Base-by-base conservation (phyloP, 2,888 invertebrate species). In the Tenthredo notha region DNA sequence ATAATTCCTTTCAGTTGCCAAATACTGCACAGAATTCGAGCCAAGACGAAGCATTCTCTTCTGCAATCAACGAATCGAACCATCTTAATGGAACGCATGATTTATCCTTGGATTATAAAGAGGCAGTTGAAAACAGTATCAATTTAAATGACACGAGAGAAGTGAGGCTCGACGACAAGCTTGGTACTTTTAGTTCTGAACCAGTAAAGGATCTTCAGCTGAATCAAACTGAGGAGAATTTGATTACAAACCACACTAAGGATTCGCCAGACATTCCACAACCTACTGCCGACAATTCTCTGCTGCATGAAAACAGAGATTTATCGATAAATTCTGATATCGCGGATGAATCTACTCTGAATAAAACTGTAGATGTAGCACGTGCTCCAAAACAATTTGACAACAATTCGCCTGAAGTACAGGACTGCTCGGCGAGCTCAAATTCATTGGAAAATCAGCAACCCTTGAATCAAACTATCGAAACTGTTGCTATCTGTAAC, bases 21-120 rank as follows among this genome's bases (percentile, higher is more conserved):
- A 6, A 84, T 61, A 77, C n/a, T 50, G 18, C 15, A n/a, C 67
- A 78, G 10, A 90, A 92, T 65, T 84, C 90, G 25, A 90, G 91
- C 77, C 90, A 87, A 40, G 90, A 92, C 85, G 90, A 91, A 58
- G 91, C 90, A 0, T 92, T 91, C 84, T 72, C 88, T 1, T 92
- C 92, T 6, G 92, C 92, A 3, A 88, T 85, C 29, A 91, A 91
- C 43, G 87, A 88, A 6, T 47, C 82, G 6, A 29, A 37, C 10
- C 29, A n/a, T 2, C 75, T 90, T 54, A 25, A 87, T 1, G 86
- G 83, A 58, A 80, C 37, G 3, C 58, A 61, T 25, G 40, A 80
- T 80, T 58, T 61, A 65, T n/a, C 61, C 6, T 21, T 40, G 0
- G 80, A 80, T 61, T 80, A 65, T 61, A 61, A 80, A 61, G 61